A percentile compares a stretch with the other conserved stretches of the same genome.
Evolutionary conservation across 1,140 invertebrate species (phyloP).

Genomic region (Zaprionus ghesquierei): DNA sequence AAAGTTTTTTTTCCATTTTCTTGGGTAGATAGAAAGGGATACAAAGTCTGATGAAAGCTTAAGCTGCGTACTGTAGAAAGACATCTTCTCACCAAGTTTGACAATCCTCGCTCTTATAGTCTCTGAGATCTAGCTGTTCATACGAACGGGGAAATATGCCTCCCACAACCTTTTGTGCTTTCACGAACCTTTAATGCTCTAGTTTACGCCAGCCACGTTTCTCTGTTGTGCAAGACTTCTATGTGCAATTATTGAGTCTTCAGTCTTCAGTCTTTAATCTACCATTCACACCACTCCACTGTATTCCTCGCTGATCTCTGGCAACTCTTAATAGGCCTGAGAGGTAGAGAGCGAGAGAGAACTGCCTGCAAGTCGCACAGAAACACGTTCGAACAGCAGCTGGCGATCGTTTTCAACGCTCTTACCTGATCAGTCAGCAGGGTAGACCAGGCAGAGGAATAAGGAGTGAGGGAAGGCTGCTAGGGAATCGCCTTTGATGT

Average conservation of each 20-base stretch:
- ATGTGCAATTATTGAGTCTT: neutral
- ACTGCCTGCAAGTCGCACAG: neutral
- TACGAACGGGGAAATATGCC: neutral
- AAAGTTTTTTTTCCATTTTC: no score
- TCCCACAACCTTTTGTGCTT: no score
- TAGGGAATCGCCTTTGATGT: constrained; percentile 58
- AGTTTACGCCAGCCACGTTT: no score
- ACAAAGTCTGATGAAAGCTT: no score
- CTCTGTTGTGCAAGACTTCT: neutral
- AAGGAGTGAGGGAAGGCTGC: neutral
- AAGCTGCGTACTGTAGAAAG: no score
- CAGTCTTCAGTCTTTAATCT: neutral
- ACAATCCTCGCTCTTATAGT: no score
- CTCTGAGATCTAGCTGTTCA: neutral
- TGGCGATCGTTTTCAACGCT: constrained; percentile 8
- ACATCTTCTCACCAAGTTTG: no score
- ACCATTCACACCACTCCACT: no score
- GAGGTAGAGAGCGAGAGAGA: neutral
- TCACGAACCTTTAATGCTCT: no score
- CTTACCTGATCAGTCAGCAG: neutral
- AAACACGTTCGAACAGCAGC: constrained; percentile 19
- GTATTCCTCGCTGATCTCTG: neutral
- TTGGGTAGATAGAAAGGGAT: no score
- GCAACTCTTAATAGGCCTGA: neutral
- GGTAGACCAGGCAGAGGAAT: neutral